Evolutionary conservation across 1,140 invertebrate species (phyloP).

Genomic region (Condylostylus longicornis): DNA sequence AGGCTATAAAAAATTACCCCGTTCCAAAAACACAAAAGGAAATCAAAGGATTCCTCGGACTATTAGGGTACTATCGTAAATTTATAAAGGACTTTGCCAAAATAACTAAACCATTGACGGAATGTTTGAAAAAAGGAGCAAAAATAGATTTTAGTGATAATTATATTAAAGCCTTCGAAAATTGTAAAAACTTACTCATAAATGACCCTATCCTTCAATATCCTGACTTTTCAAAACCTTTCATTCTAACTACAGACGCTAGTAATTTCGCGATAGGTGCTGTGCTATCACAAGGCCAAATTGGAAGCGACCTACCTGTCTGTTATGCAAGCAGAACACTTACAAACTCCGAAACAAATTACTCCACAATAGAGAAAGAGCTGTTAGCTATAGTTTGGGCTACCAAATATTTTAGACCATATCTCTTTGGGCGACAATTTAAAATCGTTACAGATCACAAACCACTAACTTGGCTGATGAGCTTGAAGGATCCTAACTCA

Average conservation of each 20-base stretch:
- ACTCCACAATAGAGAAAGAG: slow-evolving; percentile 26
- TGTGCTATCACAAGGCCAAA: slow-evolving; percentile 14
- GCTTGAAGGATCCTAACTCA: slow-evolving; percentile 25
- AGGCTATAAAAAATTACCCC: slow-evolving; percentile 9
- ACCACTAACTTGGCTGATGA: slow-evolving; percentile 24
- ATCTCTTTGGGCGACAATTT: slow-evolving; percentile 25
- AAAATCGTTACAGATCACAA: slow-evolving; percentile 8
- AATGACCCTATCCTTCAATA: slow-evolving; percentile 20
- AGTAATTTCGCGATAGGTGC: slow-evolving; percentile 15
- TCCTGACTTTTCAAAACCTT: slow-evolving; percentile 24
- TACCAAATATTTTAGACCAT: slow-evolving; percentile 31
- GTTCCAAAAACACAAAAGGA: slow-evolving; percentile 10
- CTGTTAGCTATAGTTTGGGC: slow-evolving; percentile 26
- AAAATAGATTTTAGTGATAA: slow-evolving; percentile 6
- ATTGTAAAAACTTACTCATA: slow-evolving; percentile 12
- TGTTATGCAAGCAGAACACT: slow-evolving; percentile 28
- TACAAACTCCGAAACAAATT: slow-evolving; percentile 28
- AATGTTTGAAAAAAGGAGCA: slow-evolving; percentile 2
- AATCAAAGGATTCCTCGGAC: slow-evolving; percentile 11
- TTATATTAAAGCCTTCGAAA: slow-evolving; percentile 15
- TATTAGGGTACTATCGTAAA: slow-evolving; percentile 16
- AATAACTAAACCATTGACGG: slow-evolving; percentile 5
- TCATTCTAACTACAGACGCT: slow-evolving; percentile 16
- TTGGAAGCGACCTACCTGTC: slow-evolving; percentile 20
- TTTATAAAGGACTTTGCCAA: slow-evolving; percentile 13